Evolutionary conservation across 2,797 vertebrate species (phyloP), one percentile per base, ranked within the genome.

Genomic region (Bucorvus abyssinicus): DNA sequence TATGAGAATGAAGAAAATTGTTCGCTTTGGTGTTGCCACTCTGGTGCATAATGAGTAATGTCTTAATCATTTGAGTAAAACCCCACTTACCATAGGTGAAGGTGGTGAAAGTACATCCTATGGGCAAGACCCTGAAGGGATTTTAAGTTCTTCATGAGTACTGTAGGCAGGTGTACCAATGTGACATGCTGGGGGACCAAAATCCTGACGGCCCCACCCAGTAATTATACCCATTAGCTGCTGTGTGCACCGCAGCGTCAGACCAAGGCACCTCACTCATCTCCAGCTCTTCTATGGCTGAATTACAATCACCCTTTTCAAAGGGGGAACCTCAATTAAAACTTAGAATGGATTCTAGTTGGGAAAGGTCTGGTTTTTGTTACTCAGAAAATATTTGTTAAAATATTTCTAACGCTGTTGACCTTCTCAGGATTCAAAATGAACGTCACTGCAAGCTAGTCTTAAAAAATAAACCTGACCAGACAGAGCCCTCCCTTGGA

Each of bases 401-500:
- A 80, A 86, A 53, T 87, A 80, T 79, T 89, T 84, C 60, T 87
- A 89, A 71, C 34, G 27, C 63, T 77, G 34, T 83, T 84, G 64
- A 81, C 65, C 76, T 71, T 84, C 49, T 87, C 21, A 9, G 55
- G 55, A 81, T 80, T 93, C 57, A 56, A 70, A 89, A 77, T 29
- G 13, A 74, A 78, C 5, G 4, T 91, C 63, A 61, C 38, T 77
- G 71, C 53, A 75, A 93, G 60, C 49, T 81, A 40, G 49, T 65
- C 67, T 88, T 60, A 64, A 55, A 86, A 94, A 94, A 77, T 56
- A 90, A 92, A 92, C 78, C 71, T 87, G 81, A 63, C 36, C 74
- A 81, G 57, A 29, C 24, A 47, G 30, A 74, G 65, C 49, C 64
- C n/a, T 45, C 53, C 30, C 68, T 77, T 55, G 23, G 75, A 81